Conservation (phyloP, 2,888 invertebrate genomes). For the Raillietiella orientalis region DNA sequence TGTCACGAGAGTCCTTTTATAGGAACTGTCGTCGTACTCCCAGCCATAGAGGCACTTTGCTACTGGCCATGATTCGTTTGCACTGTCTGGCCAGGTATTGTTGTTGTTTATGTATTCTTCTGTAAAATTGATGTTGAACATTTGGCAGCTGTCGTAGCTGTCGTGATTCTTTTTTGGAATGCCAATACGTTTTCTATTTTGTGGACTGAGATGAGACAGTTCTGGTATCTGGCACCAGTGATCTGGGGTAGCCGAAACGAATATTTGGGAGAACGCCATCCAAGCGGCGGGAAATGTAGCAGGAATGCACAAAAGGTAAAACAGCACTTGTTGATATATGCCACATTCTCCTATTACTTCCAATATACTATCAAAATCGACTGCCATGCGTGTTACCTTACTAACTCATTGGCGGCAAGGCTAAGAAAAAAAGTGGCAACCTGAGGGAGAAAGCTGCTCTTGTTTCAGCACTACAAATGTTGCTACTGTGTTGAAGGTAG, state of each 20-base stretch:
- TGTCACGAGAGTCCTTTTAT: conserved; percentile 35
- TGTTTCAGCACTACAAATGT: no score
- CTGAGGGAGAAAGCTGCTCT: no score
- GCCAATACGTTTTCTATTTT: neutral
- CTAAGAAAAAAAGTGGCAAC: no score
- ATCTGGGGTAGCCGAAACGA: conserved; percentile 5
- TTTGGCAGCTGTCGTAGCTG: conserved; percentile 30
- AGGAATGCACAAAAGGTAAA: conserved; percentile 6
- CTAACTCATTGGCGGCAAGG: no score
- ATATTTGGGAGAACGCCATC: conserved; percentile 6
- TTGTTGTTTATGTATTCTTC: conserved; percentile 23
- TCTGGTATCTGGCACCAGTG: conserved; percentile 6
- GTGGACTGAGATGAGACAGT: conserved; percentile 1
- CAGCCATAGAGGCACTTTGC: conserved; percentile 36
- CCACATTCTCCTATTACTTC: conserved; percentile 6
- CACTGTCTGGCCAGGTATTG: conserved; percentile 23
- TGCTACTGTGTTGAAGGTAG: no score
- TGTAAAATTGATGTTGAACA: conserved; percentile 43
- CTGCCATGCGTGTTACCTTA: no score
- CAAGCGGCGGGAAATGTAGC: conserved; percentile 5
- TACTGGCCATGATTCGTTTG: conserved; percentile 22
- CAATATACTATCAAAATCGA: conserved; percentile 6
- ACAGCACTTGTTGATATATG: conserved; percentile 6
- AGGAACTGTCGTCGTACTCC: conserved; percentile 30
- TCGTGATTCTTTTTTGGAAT: no score